phyloP scores from a whole-genome alignment of 2,797 vertebrate genomes.

The Manis pentadactyla region DNA sequence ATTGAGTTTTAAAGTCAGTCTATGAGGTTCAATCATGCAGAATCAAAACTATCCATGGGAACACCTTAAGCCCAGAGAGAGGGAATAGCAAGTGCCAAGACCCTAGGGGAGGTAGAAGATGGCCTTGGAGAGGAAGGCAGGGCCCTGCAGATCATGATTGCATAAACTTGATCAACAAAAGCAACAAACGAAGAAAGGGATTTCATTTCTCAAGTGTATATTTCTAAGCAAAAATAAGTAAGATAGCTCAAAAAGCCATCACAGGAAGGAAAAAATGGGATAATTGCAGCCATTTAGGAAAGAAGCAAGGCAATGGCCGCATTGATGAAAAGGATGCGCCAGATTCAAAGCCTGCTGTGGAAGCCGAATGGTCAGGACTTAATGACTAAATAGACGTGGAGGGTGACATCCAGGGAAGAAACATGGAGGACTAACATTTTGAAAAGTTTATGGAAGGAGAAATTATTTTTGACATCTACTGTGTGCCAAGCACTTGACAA shows the following conservation, averaged over 20 bases:
- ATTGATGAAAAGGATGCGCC: background rate
- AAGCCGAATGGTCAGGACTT: background rate
- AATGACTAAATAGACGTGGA: background rate
- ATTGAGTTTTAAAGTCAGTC: background rate
- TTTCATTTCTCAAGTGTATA: background rate
- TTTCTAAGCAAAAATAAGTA: conserved; percentile 5
- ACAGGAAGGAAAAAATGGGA: background rate
- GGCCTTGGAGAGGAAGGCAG: background rate
- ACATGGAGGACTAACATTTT: background rate
- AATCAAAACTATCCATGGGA: background rate
- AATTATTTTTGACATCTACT: background rate
- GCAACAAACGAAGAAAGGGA: background rate
- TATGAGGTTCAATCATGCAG: background rate
- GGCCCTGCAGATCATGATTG: background rate
- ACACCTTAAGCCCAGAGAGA: background rate
- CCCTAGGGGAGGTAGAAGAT: background rate
- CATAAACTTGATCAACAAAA: background rate
- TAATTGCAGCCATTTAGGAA: background rate
- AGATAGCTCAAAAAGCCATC: background rate
- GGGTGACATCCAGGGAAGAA: background rate
- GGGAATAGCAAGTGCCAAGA: background rate
- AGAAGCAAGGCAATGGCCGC: background rate
- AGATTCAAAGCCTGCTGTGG: background rate
- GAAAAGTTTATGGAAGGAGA: background rate
- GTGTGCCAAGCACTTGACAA: background rate